Conservation (phyloP, 2,797 vertebrate species). For the Ataeniobius toweri region DNA sequence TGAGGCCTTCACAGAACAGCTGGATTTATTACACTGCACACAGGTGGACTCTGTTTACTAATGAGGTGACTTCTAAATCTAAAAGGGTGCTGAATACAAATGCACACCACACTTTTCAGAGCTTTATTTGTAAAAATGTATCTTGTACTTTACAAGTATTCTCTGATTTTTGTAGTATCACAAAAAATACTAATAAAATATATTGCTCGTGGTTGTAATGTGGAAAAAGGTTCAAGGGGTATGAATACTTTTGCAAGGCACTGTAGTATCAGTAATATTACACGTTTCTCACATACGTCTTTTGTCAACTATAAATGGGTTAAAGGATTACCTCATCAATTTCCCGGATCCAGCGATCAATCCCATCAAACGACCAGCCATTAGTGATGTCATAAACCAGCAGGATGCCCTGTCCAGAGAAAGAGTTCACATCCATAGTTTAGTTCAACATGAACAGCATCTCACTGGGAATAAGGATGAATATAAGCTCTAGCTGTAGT, state of each 20-base stretch:
- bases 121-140: no score
- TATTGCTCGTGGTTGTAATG: background rate
- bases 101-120: no score
- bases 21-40: no score
- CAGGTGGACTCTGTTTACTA: no score
- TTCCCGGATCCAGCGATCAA: slow-evolving; percentile 98
- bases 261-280: no score
- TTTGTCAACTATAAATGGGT: background rate
- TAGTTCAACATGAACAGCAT: background rate
- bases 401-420: slow-evolving; percentile 89
- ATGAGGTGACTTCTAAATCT: no score
- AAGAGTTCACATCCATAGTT: background rate
- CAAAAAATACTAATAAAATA: background rate
- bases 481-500: no score
- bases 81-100: no score
- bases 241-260: background rate
- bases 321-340: slow-evolving; percentile 90
- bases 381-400: slow-evolving; percentile 99
- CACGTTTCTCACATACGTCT: background rate
- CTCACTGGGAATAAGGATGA: background rate
- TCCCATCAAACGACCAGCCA: slow-evolving; percentile 97
- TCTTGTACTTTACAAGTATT: background rate
- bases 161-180: background rate
- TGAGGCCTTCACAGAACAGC: no score
- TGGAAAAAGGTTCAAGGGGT: background rate